Percentiles rank a stretch among this genome's conserved stretches.
Conservation (phyloP, 2,888 invertebrate species). For the Campoplex capitator region DNA sequence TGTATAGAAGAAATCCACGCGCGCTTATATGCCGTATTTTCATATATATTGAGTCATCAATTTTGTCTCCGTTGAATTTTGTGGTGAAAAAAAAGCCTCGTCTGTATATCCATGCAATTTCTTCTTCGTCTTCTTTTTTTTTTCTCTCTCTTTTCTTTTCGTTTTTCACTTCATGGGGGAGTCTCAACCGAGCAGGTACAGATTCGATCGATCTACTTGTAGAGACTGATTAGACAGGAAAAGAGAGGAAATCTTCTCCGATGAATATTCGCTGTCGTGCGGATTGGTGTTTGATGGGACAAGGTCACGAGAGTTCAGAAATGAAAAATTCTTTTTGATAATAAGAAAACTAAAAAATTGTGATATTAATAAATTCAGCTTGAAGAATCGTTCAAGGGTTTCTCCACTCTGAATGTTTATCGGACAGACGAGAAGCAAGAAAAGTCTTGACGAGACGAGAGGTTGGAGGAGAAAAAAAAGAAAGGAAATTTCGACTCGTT, state of each 20-base stretch:
- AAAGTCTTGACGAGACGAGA: background rate
- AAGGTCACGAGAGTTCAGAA: background rate
- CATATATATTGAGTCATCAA: slow-evolving; percentile 56
- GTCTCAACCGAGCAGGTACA: background rate
- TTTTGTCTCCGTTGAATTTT: slow-evolving; percentile 10
- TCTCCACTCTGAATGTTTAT: slow-evolving; percentile 35
- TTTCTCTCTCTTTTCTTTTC: background rate
- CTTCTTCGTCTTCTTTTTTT: background rate
- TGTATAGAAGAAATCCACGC: slow-evolving; percentile 31
- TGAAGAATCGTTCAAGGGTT: background rate
- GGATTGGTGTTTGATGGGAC: background rate
- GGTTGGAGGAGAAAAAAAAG: too few species aligned
- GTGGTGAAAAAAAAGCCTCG: slow-evolving; percentile 17
- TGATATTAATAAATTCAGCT: too few species aligned
- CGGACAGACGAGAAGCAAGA: background rate
- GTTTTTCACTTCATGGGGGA: slow-evolving; percentile 4
- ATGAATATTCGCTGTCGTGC: background rate
- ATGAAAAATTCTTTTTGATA: background rate
- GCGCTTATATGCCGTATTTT: slow-evolving; percentile 40
- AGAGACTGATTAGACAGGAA: background rate
- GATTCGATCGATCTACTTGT: slow-evolving; percentile 13
- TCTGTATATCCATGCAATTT: slow-evolving; percentile 12
- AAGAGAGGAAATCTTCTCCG: background rate
- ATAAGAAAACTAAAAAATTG: too few species aligned
- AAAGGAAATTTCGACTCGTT: slow-evolving; percentile 42